Evolutionary conservation across 2,113 vertebrate genomes (phyloP), one percentile per base, ranked within the genome.

Genomic region (Pelecanus crispus): DNA sequence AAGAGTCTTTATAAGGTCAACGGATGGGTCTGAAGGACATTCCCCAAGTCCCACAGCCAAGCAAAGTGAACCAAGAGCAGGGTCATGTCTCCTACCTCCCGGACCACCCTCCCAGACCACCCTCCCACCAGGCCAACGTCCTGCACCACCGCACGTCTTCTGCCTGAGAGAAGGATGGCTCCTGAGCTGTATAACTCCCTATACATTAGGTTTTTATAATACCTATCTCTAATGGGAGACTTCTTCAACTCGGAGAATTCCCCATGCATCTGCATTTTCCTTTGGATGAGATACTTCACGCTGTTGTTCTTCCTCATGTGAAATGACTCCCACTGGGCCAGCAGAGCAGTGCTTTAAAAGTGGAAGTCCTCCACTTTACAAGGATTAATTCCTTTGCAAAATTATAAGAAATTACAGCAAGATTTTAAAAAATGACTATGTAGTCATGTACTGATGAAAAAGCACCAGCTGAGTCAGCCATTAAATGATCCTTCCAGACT

Each of bases 381-480:
- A 15, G 22, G 53, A 73, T 70, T 8, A n/a, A 91, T 83, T 65
- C 17, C 42, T 56, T 32, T 62, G 26, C 13, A 88, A 62, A 93
- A 66, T 21, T 22, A 10, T 18, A 44, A 88, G 36, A 56, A 81
- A 84, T 58, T 29, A 29, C 31, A 82, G 9, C 12, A 63, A 18
- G 5, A 10, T 55, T 61, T n/a, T 18, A 1, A 14, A 34, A 61
- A 66, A 49, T 25, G 8, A 26, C 55, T 59, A 2, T 4, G 2
- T 17, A 49, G 38, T 50, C 83, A 63, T 11, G 45, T 25, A n/a
- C 17, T 3, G 29, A 58, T 73, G 59, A 91, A 66, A 66, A 52
- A 91, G 83, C 75, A 80, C 45, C 79, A 58, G 55, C 55, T 89
- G 92, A 96, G 42, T 92, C 86, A 95, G 29, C 14, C 59, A n/a